Evolutionary conservation across 2,113 vertebrate genomes (phyloP).

Genomic region (Lagenorhynchus albirostris): DNA sequence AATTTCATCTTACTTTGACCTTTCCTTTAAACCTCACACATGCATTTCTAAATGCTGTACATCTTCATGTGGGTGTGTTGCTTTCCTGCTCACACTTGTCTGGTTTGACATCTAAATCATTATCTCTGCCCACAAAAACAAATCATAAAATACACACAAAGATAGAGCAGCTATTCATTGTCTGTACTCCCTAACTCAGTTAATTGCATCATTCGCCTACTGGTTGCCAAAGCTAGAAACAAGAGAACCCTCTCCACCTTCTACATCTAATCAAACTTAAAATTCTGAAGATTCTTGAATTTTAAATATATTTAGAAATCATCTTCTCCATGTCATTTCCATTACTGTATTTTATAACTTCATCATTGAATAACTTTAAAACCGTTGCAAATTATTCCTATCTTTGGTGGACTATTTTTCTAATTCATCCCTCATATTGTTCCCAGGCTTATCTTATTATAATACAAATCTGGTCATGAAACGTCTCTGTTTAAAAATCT

Average conservation of each 20-base stretch:
- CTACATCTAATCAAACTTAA: background rate
- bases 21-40: background rate
- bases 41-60: background rate
- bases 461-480: background rate
- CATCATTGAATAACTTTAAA: background rate
- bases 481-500: background rate
- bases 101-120: slow-evolving; percentile 36
- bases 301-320: slow-evolving; percentile 26
- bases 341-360: background rate
- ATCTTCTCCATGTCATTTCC: background rate
- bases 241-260: background rate
- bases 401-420: background rate
- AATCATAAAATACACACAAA: background rate
- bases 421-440: background rate
- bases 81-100: slow-evolving; percentile 8
- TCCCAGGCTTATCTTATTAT: background rate
- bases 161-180: background rate
- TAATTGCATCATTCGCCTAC: background rate
- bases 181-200: background rate
- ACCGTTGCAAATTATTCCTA: background rate
- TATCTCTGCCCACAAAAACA: background rate
- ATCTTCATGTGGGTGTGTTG: background rate
- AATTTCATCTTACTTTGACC: background rate
- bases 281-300: slow-evolving; percentile 5
- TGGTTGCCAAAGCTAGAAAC: slow-evolving; percentile 9